Base-by-base conservation (phyloP, 2,888 invertebrate species). In the Keiferia lycopersicella region DNA sequence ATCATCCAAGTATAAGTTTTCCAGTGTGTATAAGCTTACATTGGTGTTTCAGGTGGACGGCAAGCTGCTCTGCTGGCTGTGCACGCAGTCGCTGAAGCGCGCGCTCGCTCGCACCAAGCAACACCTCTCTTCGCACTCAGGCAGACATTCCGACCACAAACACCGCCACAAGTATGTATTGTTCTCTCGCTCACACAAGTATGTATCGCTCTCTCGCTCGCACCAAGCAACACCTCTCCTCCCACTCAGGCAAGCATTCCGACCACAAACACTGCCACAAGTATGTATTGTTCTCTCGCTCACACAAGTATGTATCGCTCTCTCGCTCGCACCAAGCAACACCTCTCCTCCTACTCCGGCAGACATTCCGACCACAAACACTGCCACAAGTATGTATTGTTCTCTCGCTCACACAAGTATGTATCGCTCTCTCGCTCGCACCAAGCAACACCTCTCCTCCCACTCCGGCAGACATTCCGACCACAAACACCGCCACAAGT, bases 61-160 rank as follows among this genome's bases (percentile, higher is more conserved):
- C 4, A 98, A 98, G 87, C 91, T 98, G 66, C 92, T 98, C 38
- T 99, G 98, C 86, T 99, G 98, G 98, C 92, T 98, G 66, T 99
- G 98, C 87, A 98, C 98, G 16, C 20, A 18, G 3, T 6, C 18
- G 0, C 97, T 96, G 84, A 98, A 98, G 87, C 93, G 98, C 73
- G 98, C 98, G 0, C 85, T 98, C 77, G 96, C 97, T 0, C 97
- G 12, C 39, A 98, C 98, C 10, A 97, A 97, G 83, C 97, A 97
- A 77, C 95, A 95, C 30, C 94, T 93, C 75, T 73, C 94, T 93
- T 81, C 94, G 90, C 51, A 51, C 51, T 26, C 14, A 30, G 6
- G 11, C n/a, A 11, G 30, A 6, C 56, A 56, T 6, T 90, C 82
- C 45, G 87, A 93, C 82, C 93, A 94, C 67, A 93, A 93, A 81